Evolutionary conservation across 1,140 invertebrate species (phyloP).

Genomic region (Stegodyphus dumicola): DNA sequence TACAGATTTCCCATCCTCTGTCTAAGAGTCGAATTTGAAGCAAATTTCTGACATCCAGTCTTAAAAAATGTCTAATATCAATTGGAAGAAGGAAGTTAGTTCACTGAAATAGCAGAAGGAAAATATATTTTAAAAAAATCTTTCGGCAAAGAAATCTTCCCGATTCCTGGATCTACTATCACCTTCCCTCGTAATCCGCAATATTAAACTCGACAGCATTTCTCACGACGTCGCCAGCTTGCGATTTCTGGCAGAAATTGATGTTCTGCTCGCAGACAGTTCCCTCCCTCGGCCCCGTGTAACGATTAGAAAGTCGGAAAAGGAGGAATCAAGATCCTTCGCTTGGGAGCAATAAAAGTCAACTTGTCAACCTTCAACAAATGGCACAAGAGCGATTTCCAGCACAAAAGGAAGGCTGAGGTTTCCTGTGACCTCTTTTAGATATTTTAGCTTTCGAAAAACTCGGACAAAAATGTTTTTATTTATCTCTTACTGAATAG

Average conservation of each 20-base stretch:
- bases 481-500: no score
- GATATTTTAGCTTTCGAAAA: no score
- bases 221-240: conserved; percentile 4
- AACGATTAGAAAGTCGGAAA: conserved; percentile 38
- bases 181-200: background rate
- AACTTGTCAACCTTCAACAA: conserved; percentile 52
- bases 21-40: no score
- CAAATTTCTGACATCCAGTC: no score
- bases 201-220: background rate
- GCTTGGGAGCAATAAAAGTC: conserved; percentile 51
- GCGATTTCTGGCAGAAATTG: conserved; percentile 17
- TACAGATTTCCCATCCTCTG: no score
- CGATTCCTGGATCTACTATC: background rate
- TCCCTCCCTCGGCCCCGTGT: conserved; percentile 5
- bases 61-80: no score
- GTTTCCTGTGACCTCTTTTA: background rate
- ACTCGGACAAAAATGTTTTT: no score
- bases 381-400: conserved; percentile 52
- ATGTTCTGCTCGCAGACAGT: conserved; percentile 2
- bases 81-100: no score
- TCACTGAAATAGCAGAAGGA: no score
- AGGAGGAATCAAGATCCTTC: conserved; percentile 28
- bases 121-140: no score
- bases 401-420: conserved; percentile 27
- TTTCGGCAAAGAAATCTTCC: no score